phyloP scores from a whole-genome alignment of 2,888 invertebrate species.

The Deilephila porcellus region DNA sequence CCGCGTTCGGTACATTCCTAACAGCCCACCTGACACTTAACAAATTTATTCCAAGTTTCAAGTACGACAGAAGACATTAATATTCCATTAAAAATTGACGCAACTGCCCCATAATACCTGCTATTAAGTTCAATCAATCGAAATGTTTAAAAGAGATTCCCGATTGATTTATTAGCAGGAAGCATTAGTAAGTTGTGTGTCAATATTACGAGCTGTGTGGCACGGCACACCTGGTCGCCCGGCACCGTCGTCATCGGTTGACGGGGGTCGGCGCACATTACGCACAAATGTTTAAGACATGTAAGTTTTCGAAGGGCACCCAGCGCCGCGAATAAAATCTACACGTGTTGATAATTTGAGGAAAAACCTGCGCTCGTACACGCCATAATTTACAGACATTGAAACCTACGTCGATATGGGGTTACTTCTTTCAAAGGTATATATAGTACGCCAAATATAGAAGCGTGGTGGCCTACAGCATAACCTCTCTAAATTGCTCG shows the following conservation, averaged over 20 bases:
- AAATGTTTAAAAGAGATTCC: background rate
- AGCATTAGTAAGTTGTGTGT: slow-evolving; percentile 40
- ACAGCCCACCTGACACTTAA: no score
- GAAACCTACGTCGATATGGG: background rate
- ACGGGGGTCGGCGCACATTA: slow-evolving; percentile 68
- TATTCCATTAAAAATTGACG: background rate
- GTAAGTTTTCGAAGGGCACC: slow-evolving; percentile 38
- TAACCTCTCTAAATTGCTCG: no score
- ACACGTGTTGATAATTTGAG: slow-evolving; percentile 6
- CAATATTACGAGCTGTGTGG: slow-evolving; percentile 56
- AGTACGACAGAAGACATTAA: no score
- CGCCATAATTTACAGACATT: background rate
- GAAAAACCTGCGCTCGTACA: background rate
- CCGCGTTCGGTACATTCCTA: no score
- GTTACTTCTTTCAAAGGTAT: background rate
- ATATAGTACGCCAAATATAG: background rate
- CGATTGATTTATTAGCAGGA: background rate
- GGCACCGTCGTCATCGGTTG: slow-evolving; percentile 69
- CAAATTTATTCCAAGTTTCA: no score
- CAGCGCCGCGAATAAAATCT: background rate
- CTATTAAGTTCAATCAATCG: background rate
- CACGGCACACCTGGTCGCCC: slow-evolving; percentile 62
- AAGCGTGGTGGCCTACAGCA: no score
- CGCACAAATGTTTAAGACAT: slow-evolving; percentile 71
- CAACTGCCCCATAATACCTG: background rate